Conservation (phyloP, 2,797 vertebrate species). For the Enteromius radiatus region DNA sequence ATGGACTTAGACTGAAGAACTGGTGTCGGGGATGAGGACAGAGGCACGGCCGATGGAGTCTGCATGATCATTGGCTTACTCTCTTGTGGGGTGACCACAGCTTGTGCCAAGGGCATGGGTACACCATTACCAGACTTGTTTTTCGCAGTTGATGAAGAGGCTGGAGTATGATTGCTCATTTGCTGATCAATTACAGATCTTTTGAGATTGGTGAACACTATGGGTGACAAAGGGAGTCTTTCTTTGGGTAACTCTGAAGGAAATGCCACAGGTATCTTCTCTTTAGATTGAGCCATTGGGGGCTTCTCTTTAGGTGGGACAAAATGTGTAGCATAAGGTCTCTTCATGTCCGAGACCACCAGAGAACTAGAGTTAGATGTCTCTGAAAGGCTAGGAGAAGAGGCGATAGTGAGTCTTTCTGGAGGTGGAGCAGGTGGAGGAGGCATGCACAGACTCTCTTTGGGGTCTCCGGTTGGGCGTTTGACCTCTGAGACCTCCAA, state of each 20-base stretch:
- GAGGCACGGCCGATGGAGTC: constrained; percentile 73
- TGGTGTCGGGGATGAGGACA: constrained; percentile 63
- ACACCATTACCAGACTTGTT: constrained; percentile 68
- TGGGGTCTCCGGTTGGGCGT: constrained; percentile 73
- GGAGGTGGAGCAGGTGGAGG: constrained; percentile 73
- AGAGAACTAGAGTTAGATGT: constrained; percentile 68
- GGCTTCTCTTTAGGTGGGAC: constrained; percentile 60
- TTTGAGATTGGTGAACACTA: constrained; percentile 51
- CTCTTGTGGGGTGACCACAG: constrained; percentile 60
- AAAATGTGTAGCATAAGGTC: constrained; percentile 70
- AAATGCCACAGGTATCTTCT: constrained; percentile 61
- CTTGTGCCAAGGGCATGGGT: constrained; percentile 66
- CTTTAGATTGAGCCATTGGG: constrained; percentile 64
- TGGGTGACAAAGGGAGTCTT: constrained; percentile 46
- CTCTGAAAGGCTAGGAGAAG: constrained; percentile 70
- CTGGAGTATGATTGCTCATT: constrained; percentile 38
- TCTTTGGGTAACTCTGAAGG: constrained; percentile 51
- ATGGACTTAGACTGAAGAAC: constrained; percentile 87
- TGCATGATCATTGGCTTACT: constrained; percentile 79
- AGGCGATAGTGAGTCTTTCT: constrained; percentile 71
- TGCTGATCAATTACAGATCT: constrained; percentile 45
- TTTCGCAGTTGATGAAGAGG: constrained; percentile 62
- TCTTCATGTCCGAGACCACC: constrained; percentile 67
- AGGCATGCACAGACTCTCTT: constrained; percentile 74
- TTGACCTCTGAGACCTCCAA: constrained; percentile 84